A percentile compares a stretch with the other conserved stretches of the same genome.
Conservation (phyloP, 2,797 vertebrate species). For the Enteromius viviparus region DNA sequence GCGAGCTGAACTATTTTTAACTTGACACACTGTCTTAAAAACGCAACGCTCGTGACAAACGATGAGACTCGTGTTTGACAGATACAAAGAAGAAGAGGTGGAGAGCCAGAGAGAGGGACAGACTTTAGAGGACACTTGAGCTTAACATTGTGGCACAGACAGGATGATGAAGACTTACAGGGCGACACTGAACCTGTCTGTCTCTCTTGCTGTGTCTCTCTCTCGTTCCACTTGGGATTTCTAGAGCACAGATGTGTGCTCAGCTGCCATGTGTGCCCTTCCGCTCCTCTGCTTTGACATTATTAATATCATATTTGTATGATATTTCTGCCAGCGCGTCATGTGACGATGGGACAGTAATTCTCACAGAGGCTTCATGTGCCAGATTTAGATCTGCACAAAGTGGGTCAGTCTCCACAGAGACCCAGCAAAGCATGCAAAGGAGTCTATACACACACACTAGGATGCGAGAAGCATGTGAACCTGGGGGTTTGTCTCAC, state of each 20-base stretch:
- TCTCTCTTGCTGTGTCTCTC: neutral
- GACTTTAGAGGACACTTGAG: slow-evolving; percentile 23
- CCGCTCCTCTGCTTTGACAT: slow-evolving; percentile 13
- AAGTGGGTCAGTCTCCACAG: slow-evolving; percentile 75
- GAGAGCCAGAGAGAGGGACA: slow-evolving; percentile 8
- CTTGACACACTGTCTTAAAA: slow-evolving; percentile 34
- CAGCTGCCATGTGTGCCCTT: slow-evolving; percentile 14
- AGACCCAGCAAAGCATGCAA: slow-evolving; percentile 46
- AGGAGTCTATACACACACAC: slow-evolving; percentile 15
- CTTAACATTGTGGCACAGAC: slow-evolving; percentile 24
- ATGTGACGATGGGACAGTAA: slow-evolving; percentile 38
- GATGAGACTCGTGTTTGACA: neutral
- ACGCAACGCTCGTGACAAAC: neutral
- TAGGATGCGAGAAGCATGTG: neutral
- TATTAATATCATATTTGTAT: slow-evolving; percentile 51
- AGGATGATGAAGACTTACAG: slow-evolving; percentile 26
- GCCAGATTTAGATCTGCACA: slow-evolving; percentile 69
- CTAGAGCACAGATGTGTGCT: slow-evolving; percentile 35
- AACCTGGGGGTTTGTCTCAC: slow-evolving; percentile 21
- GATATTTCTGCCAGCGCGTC: slow-evolving; percentile 19
- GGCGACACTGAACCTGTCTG: neutral
- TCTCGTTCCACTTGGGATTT: neutral
- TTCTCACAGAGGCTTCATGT: slow-evolving; percentile 44
- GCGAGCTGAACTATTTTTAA: slow-evolving; percentile 3
- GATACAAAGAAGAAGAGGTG: neutral